Evolutionary conservation across 2,888 invertebrate species (phyloP).

Genomic region (Spatulosminthurus flaviceps): DNA sequence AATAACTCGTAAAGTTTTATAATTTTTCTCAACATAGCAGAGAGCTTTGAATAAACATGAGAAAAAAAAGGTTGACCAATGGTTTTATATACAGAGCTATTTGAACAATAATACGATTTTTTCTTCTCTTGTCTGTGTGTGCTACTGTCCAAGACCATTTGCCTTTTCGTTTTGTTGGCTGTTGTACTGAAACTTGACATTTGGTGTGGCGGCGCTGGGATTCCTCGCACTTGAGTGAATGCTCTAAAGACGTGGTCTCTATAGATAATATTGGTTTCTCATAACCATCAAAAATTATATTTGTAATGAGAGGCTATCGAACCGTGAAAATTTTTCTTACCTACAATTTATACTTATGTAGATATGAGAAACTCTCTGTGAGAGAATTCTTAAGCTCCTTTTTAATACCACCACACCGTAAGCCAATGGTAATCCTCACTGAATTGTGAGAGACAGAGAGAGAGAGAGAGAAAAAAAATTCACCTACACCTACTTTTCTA

Average conservation of each 20-base stretch:
- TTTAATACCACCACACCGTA: background rate
- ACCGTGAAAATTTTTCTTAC: slow-evolving; percentile 33
- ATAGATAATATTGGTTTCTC: slow-evolving; percentile 13
- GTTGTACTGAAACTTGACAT: slow-evolving; percentile 18
- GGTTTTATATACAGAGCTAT: background rate
- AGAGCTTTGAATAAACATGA: no score
- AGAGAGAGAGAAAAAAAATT: no score
- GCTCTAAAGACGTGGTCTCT: background rate
- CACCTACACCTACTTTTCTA: no score
- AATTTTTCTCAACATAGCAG: background rate
- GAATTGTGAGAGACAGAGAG: no score
- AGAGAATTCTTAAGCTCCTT: background rate
- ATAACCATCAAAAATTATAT: slow-evolving; percentile 31
- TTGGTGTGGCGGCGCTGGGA: background rate
- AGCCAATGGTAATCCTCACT: no score
- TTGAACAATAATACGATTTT: background rate
- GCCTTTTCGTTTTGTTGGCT: background rate
- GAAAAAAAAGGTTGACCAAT: no score
- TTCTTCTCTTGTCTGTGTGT: no score
- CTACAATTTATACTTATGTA: no score
- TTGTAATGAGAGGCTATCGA: slow-evolving; percentile 34
- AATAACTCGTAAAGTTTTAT: background rate
- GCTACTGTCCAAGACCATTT: background rate
- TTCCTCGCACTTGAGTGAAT: background rate
- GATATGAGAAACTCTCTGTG: no score